These are phyloP conservation scores for Steatocranus sp. DNA, from an alignment of 2,797 vertebrate genomes.

Conservation along the genomic window DNA sequence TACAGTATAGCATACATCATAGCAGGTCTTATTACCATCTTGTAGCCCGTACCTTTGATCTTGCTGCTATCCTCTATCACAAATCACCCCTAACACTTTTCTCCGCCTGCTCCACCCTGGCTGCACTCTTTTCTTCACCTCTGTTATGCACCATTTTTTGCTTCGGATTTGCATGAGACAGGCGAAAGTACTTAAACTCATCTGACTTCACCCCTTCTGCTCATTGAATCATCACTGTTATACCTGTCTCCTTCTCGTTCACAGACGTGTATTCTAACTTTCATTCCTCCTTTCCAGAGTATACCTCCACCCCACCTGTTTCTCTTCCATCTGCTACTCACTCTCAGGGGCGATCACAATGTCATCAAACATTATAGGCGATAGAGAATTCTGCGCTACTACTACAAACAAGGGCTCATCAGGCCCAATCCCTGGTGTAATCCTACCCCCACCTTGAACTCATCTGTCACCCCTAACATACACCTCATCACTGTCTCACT, in stretches of 20 bases:
- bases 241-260: neutral
- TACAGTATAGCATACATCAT: neutral
- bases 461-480: neutral
- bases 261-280: neutral
- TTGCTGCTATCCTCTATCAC: neutral
- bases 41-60: neutral
- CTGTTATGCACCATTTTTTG: neutral
- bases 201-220: neutral
- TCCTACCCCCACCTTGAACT: neutral
- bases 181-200: neutral
- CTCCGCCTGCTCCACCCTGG: neutral
- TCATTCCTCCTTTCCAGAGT: neutral
- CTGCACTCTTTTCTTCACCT: neutral
- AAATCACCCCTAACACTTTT: neutral
- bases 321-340: neutral
- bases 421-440: neutral
- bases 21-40: neutral
- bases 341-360: neutral
- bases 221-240: neutral
- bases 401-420: neutral
- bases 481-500: neutral
- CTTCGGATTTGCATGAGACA: neutral
- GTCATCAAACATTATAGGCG: neutral
- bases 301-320: neutral
- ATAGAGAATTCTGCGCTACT: neutral